These are phyloP conservation scores for Ardeotis arabs DNA, from an alignment of 2,113 vertebrate genomes.

Conservation along the genomic window DNA sequence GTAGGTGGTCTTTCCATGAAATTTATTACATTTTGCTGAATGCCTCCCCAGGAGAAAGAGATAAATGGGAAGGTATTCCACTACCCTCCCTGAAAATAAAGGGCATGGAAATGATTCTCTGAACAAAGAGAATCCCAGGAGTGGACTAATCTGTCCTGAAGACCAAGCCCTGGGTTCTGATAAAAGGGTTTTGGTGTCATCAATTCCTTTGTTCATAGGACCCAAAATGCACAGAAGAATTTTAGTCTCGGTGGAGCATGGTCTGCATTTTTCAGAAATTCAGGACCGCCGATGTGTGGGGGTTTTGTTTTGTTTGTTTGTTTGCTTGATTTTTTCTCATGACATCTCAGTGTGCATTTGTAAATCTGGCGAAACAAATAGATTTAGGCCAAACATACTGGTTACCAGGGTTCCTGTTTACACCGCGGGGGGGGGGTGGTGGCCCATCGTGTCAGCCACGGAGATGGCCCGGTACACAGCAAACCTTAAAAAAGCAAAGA, in stretches of 20 bases:
- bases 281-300: accelerated
- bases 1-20: neutral
- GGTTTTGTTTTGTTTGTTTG: neutral
- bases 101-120: neutral
- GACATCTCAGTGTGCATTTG: neutral
- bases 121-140: neutral
- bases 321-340: neutral
- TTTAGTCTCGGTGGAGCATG: accelerated
- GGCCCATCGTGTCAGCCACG: neutral
- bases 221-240: neutral
- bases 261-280: neutral
- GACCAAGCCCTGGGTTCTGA: neutral
- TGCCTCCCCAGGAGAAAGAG: neutral
- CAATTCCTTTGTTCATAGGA: neutral
- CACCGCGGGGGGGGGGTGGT: too few species aligned
- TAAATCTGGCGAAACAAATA: neutral
- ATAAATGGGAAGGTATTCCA: neutral
- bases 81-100: neutral
- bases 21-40: neutral
- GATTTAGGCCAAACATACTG: neutral
- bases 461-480: neutral
- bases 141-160: neutral
- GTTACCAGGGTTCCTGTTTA: neutral
- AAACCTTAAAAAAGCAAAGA: neutral
- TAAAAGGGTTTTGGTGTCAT: neutral